These are phyloP conservation scores for Dugesia japonica DNA, from an alignment of 2,888 invertebrate species.

Conservation along the genomic window DNA sequence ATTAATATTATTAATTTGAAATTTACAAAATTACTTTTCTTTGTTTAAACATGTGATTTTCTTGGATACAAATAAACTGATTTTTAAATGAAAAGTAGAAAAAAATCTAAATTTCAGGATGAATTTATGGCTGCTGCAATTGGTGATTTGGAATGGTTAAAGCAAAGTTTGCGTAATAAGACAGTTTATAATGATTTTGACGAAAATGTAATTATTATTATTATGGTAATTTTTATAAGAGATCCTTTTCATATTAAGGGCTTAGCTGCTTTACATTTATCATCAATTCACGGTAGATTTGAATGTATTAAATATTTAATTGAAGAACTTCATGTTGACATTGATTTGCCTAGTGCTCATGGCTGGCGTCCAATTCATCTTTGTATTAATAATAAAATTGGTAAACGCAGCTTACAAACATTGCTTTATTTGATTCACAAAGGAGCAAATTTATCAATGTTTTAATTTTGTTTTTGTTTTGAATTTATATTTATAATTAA, in stretches of 20 bases:
- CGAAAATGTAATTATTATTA: constrained; percentile 45
- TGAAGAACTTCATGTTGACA: constrained; percentile 43
- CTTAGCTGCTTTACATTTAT: constrained; percentile 44
- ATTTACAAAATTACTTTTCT: too few species aligned
- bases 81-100: background rate
- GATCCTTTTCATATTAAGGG: too few species aligned
- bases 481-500: too few species aligned
- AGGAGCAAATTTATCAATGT: constrained; percentile 44
- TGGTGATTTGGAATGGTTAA: constrained; percentile 47
- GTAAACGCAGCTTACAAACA: constrained; percentile 42
- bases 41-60: background rate
- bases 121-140: constrained; percentile 48
- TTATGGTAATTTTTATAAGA: background rate
- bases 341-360: constrained; percentile 43
- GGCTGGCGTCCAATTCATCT: constrained; percentile 47
- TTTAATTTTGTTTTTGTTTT: too few species aligned
- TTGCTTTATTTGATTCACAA: constrained; percentile 42
- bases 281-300: constrained; percentile 45
- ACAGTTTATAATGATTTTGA: constrained; percentile 42
- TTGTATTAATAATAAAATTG: constrained; percentile 46
- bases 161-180: constrained; percentile 40
- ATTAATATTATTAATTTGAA: too few species aligned
- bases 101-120: constrained; percentile 39
- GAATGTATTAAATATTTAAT: constrained; percentile 44
- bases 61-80: background rate